Evolutionary conservation across 2,113 vertebrate genomes (phyloP).

Genomic region (Hymenochirus boettgeri): DNA sequence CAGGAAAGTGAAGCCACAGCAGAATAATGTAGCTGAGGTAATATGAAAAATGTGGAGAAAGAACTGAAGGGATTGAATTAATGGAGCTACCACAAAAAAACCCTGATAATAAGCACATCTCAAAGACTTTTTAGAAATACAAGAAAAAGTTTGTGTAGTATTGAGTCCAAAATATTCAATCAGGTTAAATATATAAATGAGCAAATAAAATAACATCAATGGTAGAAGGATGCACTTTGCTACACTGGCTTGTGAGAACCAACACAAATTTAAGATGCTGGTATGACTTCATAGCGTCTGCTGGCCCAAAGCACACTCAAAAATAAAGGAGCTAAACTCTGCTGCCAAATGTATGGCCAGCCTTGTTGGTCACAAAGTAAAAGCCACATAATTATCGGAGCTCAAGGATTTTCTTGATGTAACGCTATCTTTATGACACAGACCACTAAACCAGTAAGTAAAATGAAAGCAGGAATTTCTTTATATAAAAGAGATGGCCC

Average conservation of each 20-base stretch:
- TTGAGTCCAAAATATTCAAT: neutral
- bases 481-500: neutral
- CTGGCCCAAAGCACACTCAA: neutral
- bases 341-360: constrained; percentile 17
- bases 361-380: neutral
- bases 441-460: too few species aligned
- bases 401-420: neutral
- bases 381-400: neutral
- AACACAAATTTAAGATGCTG: constrained; percentile 14
- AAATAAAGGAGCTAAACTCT: neutral
- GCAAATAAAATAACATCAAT: too few species aligned
- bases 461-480: too few species aligned
- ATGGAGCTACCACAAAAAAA: constrained; percentile 10
- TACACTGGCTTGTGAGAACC: neutral
- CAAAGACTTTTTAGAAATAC: neutral
- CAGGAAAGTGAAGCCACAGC: neutral
- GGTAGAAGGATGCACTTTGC: neutral
- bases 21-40: constrained; percentile 22
- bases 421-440: too few species aligned
- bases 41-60: constrained; percentile 2
- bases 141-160: neutral
- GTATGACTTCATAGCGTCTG: constrained; percentile 19
- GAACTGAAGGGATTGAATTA: neutral
- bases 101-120: constrained; percentile 3
- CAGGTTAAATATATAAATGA: too few species aligned